Base-by-base conservation (phyloP, 2,888 invertebrate species). In the Sesia bembeciformis region DNA sequence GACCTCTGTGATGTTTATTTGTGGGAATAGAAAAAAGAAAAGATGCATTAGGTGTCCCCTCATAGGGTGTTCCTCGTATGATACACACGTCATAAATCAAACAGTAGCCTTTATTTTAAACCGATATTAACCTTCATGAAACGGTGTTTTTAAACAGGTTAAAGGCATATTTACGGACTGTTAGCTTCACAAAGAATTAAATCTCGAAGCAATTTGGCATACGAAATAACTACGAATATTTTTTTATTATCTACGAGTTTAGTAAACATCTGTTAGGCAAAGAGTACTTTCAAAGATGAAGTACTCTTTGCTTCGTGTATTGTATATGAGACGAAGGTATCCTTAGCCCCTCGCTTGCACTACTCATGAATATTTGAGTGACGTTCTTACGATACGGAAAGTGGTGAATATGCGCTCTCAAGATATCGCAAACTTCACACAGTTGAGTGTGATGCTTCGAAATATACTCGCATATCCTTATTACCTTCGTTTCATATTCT, bases 291-390 rank as follows among this genome's bases (percentile, higher is more conserved):
- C 23, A 23, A 23, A 23, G 23, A 23, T 23, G 23, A 23, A 23
- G 23, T 52, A 51, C 40, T 40, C n/a, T n/a, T 39, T 40, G 5
- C 7, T n/a, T 46, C 0, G 23, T 46, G 8, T 7, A 46, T 46
- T 46, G 39, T 50, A 50, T 39, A 50, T 59, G 60, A 67, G 63
- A 72, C 73, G 70, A 72, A 72, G 67, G 67, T 70, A 68, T 72
- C 69, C 69, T 63, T 66, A 70, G 74, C 74, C 78, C 78, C 76
- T 70, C 66, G 67, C 69, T 67, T 78, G 78, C 79, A 81, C 68
- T 68, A 67, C 70, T 77, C 79, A 83, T 84, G 80, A 84, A 84
- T 84, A 84, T 81, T 81, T 83, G 74, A 84, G 74, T 67, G 66
- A 68, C 67, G 67, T 66, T 68, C 74, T 73, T 74, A 68, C 71